Evolutionary conservation across 2,888 invertebrate genomes (phyloP).

Genomic region (Orchestes rusci): DNA sequence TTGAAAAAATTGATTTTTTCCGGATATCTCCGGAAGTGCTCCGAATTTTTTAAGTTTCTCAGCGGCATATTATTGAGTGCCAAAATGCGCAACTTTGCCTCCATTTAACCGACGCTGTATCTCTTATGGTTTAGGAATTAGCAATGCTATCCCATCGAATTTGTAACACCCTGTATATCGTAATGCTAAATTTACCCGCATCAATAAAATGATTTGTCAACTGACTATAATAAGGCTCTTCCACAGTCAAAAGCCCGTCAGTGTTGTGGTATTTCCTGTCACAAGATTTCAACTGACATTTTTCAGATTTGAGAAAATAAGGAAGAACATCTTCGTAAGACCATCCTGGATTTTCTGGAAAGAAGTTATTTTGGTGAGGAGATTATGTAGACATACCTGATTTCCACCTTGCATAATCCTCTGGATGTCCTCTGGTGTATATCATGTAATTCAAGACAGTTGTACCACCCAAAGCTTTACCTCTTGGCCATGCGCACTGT

Average conservation of each 20-base stretch:
- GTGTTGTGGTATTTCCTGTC: conserved; percentile 50
- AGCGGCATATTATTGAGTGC: not conserved
- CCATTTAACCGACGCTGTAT: no score
- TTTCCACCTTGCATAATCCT: conserved; percentile 85
- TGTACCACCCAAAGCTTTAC: conserved; percentile 62
- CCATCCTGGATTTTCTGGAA: conserved; percentile 60
- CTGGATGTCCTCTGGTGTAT: conserved; percentile 79
- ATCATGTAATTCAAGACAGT: conserved; percentile 87
- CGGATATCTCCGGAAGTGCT: no score
- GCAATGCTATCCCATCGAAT: no score
- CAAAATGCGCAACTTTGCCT: no score
- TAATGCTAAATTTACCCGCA: conserved; percentile 38
- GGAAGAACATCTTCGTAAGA: conserved; percentile 70
- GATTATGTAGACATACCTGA: conserved; percentile 35
- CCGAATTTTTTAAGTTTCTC: not conserved
- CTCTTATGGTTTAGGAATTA: no score
- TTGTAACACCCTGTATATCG: no score
- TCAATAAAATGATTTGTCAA: conserved; percentile 39
- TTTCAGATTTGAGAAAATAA: conserved; percentile 65
- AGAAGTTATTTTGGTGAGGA: not conserved
- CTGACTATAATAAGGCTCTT: conserved; percentile 50
- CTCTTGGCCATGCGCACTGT: conserved; percentile 47
- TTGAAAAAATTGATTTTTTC: no score
- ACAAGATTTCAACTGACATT: conserved; percentile 38
- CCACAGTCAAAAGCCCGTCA: conserved; percentile 55